phyloP scores from a whole-genome alignment of 2,888 invertebrate species.

The Actias luna region DNA sequence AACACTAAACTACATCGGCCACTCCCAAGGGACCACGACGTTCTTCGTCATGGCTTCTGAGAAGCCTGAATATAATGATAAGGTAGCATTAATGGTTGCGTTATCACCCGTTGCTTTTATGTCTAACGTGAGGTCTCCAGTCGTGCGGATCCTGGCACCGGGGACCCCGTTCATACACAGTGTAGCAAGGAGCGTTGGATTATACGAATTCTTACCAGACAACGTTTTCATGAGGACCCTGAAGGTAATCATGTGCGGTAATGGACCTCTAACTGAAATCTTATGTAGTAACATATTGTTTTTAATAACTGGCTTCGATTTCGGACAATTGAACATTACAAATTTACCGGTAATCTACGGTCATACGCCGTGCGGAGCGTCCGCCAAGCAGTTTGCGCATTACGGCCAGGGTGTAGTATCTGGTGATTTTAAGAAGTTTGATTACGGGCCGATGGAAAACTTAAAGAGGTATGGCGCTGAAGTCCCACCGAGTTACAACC shows the following conservation, averaged over 20 bases:
- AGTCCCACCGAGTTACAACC: constrained; percentile 52
- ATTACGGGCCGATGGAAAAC: constrained; percentile 54
- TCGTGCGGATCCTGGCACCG: constrained; percentile 51
- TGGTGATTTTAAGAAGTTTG: constrained; percentile 53
- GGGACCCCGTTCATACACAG: constrained; percentile 43
- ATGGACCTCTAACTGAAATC: constrained; percentile 61
- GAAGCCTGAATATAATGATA: constrained; percentile 78
- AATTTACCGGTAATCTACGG: constrained; percentile 79
- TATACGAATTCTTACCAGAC: constrained; percentile 85
- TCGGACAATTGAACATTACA: constrained; percentile 79
- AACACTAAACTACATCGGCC: constrained; percentile 85
- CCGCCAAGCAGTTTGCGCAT: constrained; percentile 77
- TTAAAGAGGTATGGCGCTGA: constrained; percentile 45
- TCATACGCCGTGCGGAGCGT: constrained; percentile 79
- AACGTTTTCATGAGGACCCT: constrained; percentile 67
- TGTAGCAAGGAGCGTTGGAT: constrained; percentile 63
- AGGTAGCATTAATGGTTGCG: constrained; percentile 78
- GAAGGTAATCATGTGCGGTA: constrained; percentile 67
- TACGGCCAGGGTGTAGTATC: constrained; percentile 73
- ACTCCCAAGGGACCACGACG: constrained; percentile 85
- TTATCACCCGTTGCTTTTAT: constrained; percentile 82
- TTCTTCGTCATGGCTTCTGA: constrained; percentile 82
- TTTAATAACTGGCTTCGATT: constrained; percentile 81
- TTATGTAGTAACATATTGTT: constrained; percentile 84
- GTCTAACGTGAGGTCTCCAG: constrained; percentile 57